Evolutionary conservation across 2,113 vertebrate genomes (phyloP).

Genomic region (Phycodurus eques): DNA sequence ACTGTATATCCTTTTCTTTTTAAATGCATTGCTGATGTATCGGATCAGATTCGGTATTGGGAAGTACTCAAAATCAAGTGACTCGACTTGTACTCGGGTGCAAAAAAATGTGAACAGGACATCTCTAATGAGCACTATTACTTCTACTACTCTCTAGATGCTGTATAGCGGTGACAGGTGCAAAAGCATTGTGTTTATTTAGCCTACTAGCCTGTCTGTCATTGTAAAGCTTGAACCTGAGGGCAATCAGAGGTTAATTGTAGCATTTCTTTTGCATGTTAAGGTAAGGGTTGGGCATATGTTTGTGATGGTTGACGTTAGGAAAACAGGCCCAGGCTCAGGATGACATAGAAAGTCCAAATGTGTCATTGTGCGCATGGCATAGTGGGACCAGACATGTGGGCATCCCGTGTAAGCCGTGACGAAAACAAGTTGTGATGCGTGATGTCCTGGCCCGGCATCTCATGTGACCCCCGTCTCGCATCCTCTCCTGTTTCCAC

Average conservation of each 20-base stretch:
- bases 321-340: background rate
- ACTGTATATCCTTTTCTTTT: too few relatives aligned
- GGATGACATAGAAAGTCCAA: background rate
- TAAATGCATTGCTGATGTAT: too few relatives aligned
- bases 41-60: too few relatives aligned
- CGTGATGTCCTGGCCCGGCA: conserved; percentile 15
- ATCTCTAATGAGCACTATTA: too few relatives aligned
- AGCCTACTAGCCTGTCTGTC: too few relatives aligned
- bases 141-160: too few relatives aligned
- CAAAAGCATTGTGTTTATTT: too few relatives aligned
- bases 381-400: conserved; percentile 17
- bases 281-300: background rate
- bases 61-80: too few relatives aligned
- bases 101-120: too few relatives aligned
- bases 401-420: conserved; percentile 29
- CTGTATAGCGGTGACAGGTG: background rate
- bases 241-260: background rate
- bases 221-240: too few relatives aligned
- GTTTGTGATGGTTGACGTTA: background rate
- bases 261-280: background rate
- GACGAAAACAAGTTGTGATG: conserved; percentile 46
- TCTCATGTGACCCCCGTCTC: conserved; percentile 19
- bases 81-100: too few relatives aligned
- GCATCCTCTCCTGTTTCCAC: conserved; percentile 14
- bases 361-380: conserved; percentile 7